Base-by-base conservation (phyloP, 2,888 invertebrate genomes). In the Caenorhabditis sp. region DNA sequence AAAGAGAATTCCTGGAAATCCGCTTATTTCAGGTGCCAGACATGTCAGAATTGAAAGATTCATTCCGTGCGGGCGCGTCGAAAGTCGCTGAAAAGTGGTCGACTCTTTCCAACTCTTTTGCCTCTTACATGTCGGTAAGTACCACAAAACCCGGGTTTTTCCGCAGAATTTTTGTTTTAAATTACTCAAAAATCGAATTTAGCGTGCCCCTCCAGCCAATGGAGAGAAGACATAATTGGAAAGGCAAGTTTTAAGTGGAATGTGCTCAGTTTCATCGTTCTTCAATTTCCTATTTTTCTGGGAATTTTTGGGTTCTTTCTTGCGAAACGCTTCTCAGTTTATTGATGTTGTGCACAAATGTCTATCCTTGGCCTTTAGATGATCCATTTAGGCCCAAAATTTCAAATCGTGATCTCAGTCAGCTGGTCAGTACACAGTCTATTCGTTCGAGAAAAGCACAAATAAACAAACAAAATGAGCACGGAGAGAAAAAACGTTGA, bases 11-110 rank as follows among this genome's bases (percentile, higher is more conserved):
- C 39, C 37, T 39, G 6, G n/a, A 56, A 35, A 6, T 30, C 2
- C 9, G 9, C 50, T 39, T 1, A 17, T 52, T 58, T 30, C 30
- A 82, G 80, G 79, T 85, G 45, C 92, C 92, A 0, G 97, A 99
- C 90, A 92, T 99, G 76, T 95, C 96, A 83, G 98, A 98, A 89
- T 95, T 99, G 39, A 95, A 94, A 89, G 99, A 99, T 91, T 95
- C 96, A 81, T 96, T 99, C 35, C 93, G 94, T 86, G 94, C 95
- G 89, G 97, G 99, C 74, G 97, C 99, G 65, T 95, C 95, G 82
- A 95, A 95, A 91, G 97, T 99, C 79, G 98, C 98, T 56, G 97
- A 95, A n/a, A 94, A 94, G 88, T 91, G 99, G 78, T 96, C 97
- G 86, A 95, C 94, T 82, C 91, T 99, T 3, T 80, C 85, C 39